phyloP scores from a whole-genome alignment of 1,140 invertebrate species.

The Caenorhabditis brenneri region DNA sequence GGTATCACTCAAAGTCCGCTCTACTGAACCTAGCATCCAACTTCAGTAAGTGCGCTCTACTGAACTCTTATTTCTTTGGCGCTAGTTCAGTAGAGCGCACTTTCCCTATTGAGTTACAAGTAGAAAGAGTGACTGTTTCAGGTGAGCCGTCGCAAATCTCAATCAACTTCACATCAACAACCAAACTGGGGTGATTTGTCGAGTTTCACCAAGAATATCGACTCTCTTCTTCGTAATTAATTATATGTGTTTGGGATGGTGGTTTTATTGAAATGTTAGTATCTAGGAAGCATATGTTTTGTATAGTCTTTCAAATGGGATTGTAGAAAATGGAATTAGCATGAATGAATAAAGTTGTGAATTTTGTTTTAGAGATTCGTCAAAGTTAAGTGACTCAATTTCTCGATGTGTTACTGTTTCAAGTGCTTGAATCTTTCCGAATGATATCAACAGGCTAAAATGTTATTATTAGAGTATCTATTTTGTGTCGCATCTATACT shows the following conservation, averaged over 20 bases:
- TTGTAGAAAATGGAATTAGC: no score
- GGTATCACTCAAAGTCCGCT: background rate
- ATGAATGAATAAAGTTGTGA: no score
- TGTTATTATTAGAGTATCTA: no score
- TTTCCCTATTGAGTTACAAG: background rate
- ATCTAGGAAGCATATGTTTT: no score
- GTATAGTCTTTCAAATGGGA: no score
- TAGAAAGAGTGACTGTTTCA: background rate
- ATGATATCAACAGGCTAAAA: no score
- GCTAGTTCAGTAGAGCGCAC: slow-evolving; percentile 30
- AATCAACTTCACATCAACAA: background rate
- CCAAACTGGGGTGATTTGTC: slow-evolving; percentile 20
- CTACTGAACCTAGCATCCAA: background rate
- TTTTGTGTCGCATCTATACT: no score
- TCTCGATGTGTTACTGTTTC: no score
- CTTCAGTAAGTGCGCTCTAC: slow-evolving; percentile 1
- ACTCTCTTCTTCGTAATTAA: background rate
- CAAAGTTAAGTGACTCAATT: no score
- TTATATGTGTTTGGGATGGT: background rate
- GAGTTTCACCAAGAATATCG: slow-evolving; percentile 14
- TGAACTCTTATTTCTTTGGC: background rate
- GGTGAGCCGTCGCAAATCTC: slow-evolving; percentile 17
- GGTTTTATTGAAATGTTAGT: background rate
- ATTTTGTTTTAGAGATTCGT: no score
- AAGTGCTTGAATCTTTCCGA: no score